phyloP scores from a whole-genome alignment of 2,797 vertebrate genomes.

The Oreortyx pictus region DNA sequence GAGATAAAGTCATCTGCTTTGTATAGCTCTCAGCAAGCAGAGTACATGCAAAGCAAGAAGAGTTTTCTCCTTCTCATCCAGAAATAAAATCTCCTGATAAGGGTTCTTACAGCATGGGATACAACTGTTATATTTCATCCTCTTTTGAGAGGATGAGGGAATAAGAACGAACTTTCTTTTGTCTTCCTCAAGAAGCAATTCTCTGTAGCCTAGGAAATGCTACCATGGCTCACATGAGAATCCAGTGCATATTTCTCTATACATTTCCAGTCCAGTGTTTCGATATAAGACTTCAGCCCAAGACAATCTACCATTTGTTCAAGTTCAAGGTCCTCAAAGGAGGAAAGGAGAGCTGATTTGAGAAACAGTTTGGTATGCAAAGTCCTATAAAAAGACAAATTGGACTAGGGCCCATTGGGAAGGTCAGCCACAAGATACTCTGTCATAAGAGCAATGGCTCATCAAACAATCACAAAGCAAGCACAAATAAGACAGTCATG shows the following conservation, averaged over 20 bases:
- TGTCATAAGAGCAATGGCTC: fast-evolving
- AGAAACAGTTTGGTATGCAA: background rate
- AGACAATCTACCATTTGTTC: background rate
- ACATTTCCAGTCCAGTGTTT: background rate
- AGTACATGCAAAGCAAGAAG: background rate
- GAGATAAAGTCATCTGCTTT: background rate
- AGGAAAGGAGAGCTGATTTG: background rate
- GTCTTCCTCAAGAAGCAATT: background rate
- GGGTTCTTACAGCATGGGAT: background rate
- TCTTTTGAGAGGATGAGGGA: background rate
- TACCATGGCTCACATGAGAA: background rate
- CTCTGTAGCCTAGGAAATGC: background rate
- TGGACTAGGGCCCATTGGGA: background rate
- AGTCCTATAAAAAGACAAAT: background rate
- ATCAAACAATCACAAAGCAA: background rate
- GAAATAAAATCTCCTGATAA: background rate
- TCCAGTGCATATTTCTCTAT: background rate
- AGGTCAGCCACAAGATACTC: background rate
- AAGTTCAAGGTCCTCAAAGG: background rate
- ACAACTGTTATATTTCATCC: background rate
- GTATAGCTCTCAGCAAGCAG: background rate
- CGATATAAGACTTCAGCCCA: background rate
- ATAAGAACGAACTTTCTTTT: background rate
- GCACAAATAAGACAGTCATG: background rate
- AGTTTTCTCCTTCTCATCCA: background rate